Percentiles rank a stretch among this genome's conserved stretches.
Evolutionary conservation across 2,888 invertebrate genomes (phyloP).

Genomic region (Lasioglossum lativentre): DNA sequence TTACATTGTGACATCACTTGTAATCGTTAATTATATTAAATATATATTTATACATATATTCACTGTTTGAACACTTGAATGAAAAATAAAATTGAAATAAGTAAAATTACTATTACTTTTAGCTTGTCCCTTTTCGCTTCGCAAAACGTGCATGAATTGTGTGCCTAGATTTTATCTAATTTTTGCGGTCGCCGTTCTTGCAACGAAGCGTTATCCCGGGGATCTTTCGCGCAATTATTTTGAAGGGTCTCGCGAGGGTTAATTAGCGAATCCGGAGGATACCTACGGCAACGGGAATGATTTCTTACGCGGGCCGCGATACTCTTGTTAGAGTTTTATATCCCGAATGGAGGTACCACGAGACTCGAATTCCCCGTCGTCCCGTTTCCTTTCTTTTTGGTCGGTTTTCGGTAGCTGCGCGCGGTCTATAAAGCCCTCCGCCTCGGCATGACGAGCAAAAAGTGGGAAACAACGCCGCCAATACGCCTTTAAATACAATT

Average conservation of each 20-base stretch:
- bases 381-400: neutral
- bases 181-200: neutral
- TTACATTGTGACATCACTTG: too few species aligned
- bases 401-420: neutral
- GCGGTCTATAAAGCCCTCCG: constrained; percentile 6
- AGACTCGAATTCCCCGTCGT: constrained; percentile 8
- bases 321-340: constrained; percentile 31
- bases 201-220: neutral
- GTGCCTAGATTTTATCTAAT: neutral
- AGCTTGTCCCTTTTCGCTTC: neutral
- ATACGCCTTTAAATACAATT: constrained; percentile 66
- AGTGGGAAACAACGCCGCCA: constrained; percentile 26
- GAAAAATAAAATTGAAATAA: too few species aligned
- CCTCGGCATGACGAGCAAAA: neutral
- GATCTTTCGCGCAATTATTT: neutral
- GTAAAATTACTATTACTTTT: too few species aligned
- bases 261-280: constrained; percentile 45
- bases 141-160: neutral
- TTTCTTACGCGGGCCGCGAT: constrained; percentile 24
- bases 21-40: too few species aligned
- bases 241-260: constrained; percentile 20
- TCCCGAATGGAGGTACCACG: neutral
- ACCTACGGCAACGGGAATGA: constrained; percentile 36
- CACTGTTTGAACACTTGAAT: too few species aligned
- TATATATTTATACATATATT: too few species aligned